Base-by-base conservation (phyloP, 1,140 invertebrate genomes). In the Conopomorpha cramerella region DNA sequence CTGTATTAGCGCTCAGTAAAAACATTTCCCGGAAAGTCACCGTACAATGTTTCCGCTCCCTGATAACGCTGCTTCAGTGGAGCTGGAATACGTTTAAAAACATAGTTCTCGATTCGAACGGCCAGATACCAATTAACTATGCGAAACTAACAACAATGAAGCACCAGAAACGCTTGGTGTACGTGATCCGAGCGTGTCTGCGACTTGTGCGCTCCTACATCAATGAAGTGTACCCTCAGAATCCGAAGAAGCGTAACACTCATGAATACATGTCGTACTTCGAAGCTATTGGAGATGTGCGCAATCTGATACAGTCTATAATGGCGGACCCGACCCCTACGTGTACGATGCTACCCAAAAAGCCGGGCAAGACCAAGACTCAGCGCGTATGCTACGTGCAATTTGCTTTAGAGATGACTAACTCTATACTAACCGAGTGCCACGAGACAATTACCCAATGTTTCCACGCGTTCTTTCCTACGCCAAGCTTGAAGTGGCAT, bases 391-490 rank as follows among this genome's bases (percentile, higher is more conserved):
- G 67, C 39, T 60, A 60, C 25, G 49, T 59, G 4, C 61, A 61
- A 36, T 68, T 57, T 52, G 76, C 77, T 3, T 52, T 80, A n/a
- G 71, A 83, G 41, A 77, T 88, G 77, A 85, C 82, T 0, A 78
- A 79, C 16, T 82, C 84, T 23, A 89, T 98, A 37, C 70, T 98
- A 8, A 88, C 92, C 16, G 94, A 97, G 55, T 94, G 92, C 51
- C 92, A 96, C 50, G 82, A 86, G 34, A 95, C 93, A 7, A 95
- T 96, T 62, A 89, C 93, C 2, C 80, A 87, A 2, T 96, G 95
- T 67, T 98, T 95, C 57, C 93, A 97, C 73, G 93, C 93, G 0
- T 98, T 98, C 77, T 98, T 96, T 77, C 95, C 96, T 0, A 97
- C 93, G 1, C 90, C 91, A 0, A 88, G 86, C 38, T 78, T 97